Conservation (phyloP, 2,113 vertebrate genomes). For the Microtus oregoni region DNA sequence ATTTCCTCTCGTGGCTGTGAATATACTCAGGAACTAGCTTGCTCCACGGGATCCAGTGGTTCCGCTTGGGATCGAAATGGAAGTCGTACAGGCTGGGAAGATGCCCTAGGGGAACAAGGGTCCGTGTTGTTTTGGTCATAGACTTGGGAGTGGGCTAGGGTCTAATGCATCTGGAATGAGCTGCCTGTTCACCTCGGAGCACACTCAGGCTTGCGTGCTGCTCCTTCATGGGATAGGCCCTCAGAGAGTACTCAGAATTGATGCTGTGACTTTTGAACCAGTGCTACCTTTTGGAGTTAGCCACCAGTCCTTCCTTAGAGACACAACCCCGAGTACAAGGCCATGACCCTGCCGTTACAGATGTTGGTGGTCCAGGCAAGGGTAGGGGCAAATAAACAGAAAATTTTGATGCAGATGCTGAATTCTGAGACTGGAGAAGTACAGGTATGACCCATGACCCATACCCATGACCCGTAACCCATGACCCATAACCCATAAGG, state of each 20-base stretch:
- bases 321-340: accelerated
- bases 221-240: background rate
- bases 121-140: background rate
- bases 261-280: accelerated
- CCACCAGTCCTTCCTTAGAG: background rate
- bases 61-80: slow-evolving; percentile 90
- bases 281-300: too few species aligned
- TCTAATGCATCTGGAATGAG: accelerated
- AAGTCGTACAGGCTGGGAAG: slow-evolving; percentile 95
- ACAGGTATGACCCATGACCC: background rate
- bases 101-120: slow-evolving; percentile 85
- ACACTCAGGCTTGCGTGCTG: background rate
- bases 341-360: background rate
- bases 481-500: background rate
- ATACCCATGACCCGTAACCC: background rate
- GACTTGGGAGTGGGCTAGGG: background rate
- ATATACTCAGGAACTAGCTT: slow-evolving; percentile 92
- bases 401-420: accelerated
- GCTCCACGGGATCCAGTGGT: slow-evolving; percentile 94
- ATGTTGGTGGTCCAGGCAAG: accelerated
- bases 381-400: accelerated
- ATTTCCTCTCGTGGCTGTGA: slow-evolving; percentile 89
- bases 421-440: accelerated
- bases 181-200: background rate
- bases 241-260: accelerated